Base-by-base conservation (phyloP, 2,888 invertebrate species). In the Erebia epiphron region DNA sequence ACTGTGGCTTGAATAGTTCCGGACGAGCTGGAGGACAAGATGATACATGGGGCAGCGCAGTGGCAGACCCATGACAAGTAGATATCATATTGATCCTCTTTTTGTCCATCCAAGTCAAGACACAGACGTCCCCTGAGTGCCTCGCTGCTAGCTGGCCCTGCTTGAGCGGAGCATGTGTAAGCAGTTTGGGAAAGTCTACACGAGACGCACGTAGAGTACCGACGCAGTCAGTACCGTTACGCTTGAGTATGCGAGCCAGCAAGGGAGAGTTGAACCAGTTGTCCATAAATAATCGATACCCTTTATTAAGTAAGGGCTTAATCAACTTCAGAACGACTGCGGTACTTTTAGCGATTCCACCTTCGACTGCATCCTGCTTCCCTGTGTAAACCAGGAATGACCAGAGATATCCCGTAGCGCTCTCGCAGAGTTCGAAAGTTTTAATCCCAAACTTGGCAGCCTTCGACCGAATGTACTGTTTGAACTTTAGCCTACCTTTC, bases 401-500 rank as follows among this genome's bases (percentile, higher is more conserved):
- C 26, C 26, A 26, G 26, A 26, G 26, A 26, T 26, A 26, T 2
- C 26, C 26, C 26, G 26, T 26, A 26, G 26, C 56, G 13, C 71
- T 69, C 26, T 75, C 75, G 61, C 73, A 73, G 16, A 75, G 43
- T 63, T 75, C 75, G 49, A 68, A 73, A 21, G 67, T 69, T 60
- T 71, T 73, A 1, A 73, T 63, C 1, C 75, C 75, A 8, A 68
- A 71, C 66, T 68, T 57, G 1, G 72, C 74, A n/a, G 69, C 60
- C 16, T 69, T 70, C n/a, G 26, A 35, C 13, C 9, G 3, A 35
- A 64, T 21, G 14, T 52, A 35, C 52, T 21, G 21, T 52, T 8
- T 35, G 35, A 52, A 26, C 9, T 13, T 10, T 18, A 64, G n/a
- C 14, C 26, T 46, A 2, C 52, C 64, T 14, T 52, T 21, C 63